Percentiles rank a stretch among this genome's conserved stretches.
Conservation (phyloP, 2,113 vertebrate species). For the Cichladusa arquata region DNA sequence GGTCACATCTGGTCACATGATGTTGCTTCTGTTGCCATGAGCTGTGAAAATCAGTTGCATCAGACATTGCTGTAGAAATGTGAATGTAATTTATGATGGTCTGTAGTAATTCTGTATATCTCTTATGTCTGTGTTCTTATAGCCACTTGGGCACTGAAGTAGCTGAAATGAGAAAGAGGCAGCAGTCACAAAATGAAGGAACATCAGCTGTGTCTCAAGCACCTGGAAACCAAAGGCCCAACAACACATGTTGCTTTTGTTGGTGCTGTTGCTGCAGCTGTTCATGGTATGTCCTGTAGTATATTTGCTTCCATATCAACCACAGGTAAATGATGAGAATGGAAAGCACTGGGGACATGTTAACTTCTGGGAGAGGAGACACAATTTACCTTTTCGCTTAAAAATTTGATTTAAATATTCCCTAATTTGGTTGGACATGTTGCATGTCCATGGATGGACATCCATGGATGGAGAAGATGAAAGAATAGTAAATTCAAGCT, state of each 20-base stretch:
- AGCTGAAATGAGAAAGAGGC: slow-evolving; percentile 83
- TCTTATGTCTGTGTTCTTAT: slow-evolving; percentile 65
- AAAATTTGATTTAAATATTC: background rate
- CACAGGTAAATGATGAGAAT: background rate
- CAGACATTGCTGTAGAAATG: slow-evolving; percentile 23
- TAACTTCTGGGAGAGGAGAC: background rate
- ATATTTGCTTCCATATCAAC: background rate
- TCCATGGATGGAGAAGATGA: background rate
- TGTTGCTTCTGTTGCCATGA: background rate
- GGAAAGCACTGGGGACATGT: background rate
- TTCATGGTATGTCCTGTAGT: slow-evolving; percentile 78
- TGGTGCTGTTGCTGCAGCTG: slow-evolving; percentile 87
- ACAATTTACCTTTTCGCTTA: background rate
- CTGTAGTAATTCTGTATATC: slow-evolving; percentile 13
- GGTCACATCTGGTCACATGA: background rate
- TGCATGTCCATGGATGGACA: background rate
- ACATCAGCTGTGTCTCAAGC: slow-evolving; percentile 75
- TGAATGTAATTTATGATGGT: background rate
- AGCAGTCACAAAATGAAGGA: slow-evolving; percentile 82
- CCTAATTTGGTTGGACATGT: background rate
- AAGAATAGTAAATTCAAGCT: background rate
- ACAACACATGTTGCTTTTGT: slow-evolving; percentile 84
- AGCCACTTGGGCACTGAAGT: slow-evolving; percentile 67
- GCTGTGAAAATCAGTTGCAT: background rate
- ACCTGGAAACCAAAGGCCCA: slow-evolving; percentile 80